Evolutionary conservation across 2,888 invertebrate species (phyloP).

Genomic region (Latrodectus elegans): DNA sequence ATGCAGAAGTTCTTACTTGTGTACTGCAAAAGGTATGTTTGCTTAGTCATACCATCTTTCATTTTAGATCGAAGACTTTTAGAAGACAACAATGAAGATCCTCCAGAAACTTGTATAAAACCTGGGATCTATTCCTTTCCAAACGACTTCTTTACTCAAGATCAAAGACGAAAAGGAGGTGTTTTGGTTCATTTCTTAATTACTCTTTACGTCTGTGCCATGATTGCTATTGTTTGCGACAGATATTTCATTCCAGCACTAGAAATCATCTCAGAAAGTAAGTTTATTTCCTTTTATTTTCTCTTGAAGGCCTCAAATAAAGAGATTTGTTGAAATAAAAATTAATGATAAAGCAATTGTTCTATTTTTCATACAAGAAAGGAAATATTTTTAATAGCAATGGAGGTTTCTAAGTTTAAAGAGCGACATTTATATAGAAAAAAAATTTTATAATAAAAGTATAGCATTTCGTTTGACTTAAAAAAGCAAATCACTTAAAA

Average conservation of each 20-base stretch:
- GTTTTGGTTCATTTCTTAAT: conserved; percentile 86
- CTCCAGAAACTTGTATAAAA: conserved; percentile 80
- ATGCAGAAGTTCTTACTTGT: too few relatives aligned
- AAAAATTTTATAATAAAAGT: not conserved
- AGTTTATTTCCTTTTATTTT: conserved; percentile 75
- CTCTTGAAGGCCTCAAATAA: not conserved
- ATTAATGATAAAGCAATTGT: not conserved
- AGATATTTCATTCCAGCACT: conserved; percentile 95
- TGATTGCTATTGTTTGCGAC: conserved; percentile 92
- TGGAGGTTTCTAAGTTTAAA: not conserved
- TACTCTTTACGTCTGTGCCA: conserved; percentile 86
- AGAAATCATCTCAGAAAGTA: conserved; percentile 90
- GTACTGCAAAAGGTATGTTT: too few relatives aligned
- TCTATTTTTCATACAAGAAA: not conserved
- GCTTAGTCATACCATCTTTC: too few relatives aligned
- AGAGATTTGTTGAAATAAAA: not conserved
- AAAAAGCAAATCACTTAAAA: too few relatives aligned
- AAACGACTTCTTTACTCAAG: conserved; percentile 84
- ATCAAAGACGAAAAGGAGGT: conserved; percentile 84
- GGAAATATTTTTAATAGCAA: not conserved
- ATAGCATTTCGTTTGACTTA: not conserved
- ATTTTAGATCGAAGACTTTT: conserved; percentile 33
- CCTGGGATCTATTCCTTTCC: conserved; percentile 93
- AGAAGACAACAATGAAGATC: not conserved
- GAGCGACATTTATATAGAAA: not conserved